Conservation (phyloP, 2,113 vertebrate genomes). For the Galemys pyrenaicus region DNA sequence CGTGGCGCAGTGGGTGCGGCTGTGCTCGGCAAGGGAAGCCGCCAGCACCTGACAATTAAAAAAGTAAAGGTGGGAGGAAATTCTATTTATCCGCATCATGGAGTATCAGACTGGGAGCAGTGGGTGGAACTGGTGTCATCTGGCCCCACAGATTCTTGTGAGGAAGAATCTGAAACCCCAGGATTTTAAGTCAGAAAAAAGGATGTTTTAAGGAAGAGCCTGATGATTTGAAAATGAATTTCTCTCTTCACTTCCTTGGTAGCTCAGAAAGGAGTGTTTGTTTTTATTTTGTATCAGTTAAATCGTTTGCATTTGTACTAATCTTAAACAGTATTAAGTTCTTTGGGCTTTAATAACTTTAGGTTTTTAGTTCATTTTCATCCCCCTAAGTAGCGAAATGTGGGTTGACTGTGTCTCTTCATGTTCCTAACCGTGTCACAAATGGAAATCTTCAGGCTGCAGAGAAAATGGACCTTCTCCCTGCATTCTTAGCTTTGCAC, state of each 20-base stretch:
- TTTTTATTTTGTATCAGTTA: background rate
- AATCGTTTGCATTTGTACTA: constrained; percentile 3
- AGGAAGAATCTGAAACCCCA: background rate
- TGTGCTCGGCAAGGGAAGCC: background rate
- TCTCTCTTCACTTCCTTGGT: background rate
- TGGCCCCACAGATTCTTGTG: too few relatives aligned
- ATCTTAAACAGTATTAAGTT: background rate
- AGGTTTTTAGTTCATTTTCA: background rate
- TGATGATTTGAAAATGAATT: background rate
- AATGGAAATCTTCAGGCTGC: too few relatives aligned
- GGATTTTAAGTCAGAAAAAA: background rate
- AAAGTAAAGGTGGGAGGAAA: background rate
- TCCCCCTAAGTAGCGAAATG: background rate
- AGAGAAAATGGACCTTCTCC: background rate
- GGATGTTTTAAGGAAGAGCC: background rate
- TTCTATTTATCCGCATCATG: accelerated
- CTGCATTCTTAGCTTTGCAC: accelerated
- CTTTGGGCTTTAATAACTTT: background rate
- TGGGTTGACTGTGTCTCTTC: too few relatives aligned
- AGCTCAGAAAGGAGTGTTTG: background rate
- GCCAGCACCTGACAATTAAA: background rate
- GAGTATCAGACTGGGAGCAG: background rate
- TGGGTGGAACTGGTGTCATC: too few relatives aligned
- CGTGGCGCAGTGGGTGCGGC: too few relatives aligned
- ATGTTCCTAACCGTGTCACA: accelerated